phyloP scores from a whole-genome alignment of 2,888 invertebrate species.

The Pachycephus smyrnensis region DNA sequence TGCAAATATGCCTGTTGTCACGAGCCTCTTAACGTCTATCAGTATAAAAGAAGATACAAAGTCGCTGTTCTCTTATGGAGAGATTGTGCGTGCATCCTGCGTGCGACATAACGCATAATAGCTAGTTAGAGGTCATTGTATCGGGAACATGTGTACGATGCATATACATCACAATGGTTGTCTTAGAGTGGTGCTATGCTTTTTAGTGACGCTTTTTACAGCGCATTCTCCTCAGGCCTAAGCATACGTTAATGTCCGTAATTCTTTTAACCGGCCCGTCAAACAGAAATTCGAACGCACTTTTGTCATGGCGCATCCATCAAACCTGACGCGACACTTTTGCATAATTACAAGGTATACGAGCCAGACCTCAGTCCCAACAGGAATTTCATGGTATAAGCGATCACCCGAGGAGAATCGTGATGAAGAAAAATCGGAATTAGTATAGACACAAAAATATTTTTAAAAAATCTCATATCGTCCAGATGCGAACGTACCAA shows the following conservation, averaged over 20 bases:
- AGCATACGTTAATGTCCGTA: conserved; percentile 19
- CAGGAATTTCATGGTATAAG: background rate
- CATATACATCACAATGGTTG: conserved; percentile 56
- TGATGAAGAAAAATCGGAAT: background rate
- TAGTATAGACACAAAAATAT: background rate
- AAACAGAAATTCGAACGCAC: conserved; percentile 26
- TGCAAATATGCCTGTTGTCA: background rate
- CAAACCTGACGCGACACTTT: conserved; percentile 32
- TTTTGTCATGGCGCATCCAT: conserved; percentile 53
- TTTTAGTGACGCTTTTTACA: conserved; percentile 47
- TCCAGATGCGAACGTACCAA: background rate
- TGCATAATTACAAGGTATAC: conserved; percentile 1
- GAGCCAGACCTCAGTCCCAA: background rate
- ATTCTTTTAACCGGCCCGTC: conserved; percentile 40
- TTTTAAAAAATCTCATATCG: background rate
- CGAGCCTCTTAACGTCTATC: background rate
- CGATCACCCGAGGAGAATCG: conserved; percentile 1
- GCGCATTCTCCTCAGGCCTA: background rate
- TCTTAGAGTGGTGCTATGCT: conserved; percentile 46
- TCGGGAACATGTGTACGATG: conserved; percentile 46
- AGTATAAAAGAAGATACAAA: background rate
- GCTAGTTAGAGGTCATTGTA: conserved; percentile 62
- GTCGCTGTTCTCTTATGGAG: background rate
- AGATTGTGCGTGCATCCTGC: conserved; percentile 5
- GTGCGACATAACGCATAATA: conserved; percentile 44